phyloP scores from a whole-genome alignment of 2,113 vertebrate genomes.

The Cepphus grylle region DNA sequence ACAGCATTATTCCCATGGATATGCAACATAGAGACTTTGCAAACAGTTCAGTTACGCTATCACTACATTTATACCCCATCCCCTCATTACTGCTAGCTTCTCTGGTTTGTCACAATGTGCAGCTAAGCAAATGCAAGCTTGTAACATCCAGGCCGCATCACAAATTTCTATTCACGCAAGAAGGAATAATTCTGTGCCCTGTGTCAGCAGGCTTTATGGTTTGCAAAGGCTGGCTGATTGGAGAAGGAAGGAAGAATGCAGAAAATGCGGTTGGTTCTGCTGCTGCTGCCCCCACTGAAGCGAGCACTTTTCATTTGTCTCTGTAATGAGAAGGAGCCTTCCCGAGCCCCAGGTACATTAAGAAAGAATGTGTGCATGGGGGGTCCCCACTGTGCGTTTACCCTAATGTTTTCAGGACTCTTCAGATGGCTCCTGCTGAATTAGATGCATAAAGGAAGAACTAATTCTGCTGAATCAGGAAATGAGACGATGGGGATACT shows the following conservation, averaged over 20 bases:
- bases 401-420: not conserved
- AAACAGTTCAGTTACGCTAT: not conserved
- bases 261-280: not conserved
- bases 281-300: not conserved
- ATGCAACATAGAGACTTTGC: not conserved
- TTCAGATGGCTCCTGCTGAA: not conserved
- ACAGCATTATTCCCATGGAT: not conserved
- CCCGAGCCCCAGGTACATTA: not conserved
- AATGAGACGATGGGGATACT: not conserved
- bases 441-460: not conserved
- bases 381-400: not conserved
- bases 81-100: not conserved
- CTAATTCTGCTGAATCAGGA: constrained; percentile 41
- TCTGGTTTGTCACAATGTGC: not conserved
- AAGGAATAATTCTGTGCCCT: not conserved
- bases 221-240: not conserved
- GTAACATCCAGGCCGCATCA: not conserved
- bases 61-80: not conserved
- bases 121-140: not conserved
- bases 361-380: not conserved
- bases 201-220: not conserved
- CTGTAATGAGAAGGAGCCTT: not conserved
- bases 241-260: not conserved
- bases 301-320: not conserved
- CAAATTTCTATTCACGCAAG: not conserved